Conservation (phyloP, 2,113 vertebrate species). For the Equus przewalskii region DNA sequence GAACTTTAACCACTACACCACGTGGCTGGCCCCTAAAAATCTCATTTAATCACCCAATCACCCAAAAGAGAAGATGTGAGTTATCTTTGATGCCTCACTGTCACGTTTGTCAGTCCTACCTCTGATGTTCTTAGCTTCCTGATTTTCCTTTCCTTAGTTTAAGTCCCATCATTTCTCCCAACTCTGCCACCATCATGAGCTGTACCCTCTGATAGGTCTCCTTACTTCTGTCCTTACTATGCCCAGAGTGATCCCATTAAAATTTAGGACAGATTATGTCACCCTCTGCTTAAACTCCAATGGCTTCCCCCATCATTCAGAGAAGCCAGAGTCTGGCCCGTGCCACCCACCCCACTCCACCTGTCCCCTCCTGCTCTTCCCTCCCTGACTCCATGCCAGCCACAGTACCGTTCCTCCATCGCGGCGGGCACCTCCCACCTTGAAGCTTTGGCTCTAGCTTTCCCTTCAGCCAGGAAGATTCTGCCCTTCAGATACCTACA, state of each 20-base stretch:
- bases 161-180: background rate
- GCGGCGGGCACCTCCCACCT: background rate
- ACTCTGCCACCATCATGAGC: too few species aligned
- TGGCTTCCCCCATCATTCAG: background rate
- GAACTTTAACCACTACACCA: too few species aligned
- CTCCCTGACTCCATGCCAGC: fast-evolving
- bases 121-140: background rate
- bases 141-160: background rate
- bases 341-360: background rate
- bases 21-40: background rate
- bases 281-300: background rate
- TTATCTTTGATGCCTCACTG: background rate
- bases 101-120: background rate
- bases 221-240: background rate
- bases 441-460: background rate
- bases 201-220: background rate
- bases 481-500: background rate
- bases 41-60: background rate
- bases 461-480: background rate
- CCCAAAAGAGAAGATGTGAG: background rate
- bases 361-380: background rate
- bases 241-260: background rate
- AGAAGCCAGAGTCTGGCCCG: background rate
- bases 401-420: background rate
- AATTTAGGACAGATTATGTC: background rate